Conservation (phyloP, 2,113 vertebrate genomes). For the Peromyscus polionotus region DNA sequence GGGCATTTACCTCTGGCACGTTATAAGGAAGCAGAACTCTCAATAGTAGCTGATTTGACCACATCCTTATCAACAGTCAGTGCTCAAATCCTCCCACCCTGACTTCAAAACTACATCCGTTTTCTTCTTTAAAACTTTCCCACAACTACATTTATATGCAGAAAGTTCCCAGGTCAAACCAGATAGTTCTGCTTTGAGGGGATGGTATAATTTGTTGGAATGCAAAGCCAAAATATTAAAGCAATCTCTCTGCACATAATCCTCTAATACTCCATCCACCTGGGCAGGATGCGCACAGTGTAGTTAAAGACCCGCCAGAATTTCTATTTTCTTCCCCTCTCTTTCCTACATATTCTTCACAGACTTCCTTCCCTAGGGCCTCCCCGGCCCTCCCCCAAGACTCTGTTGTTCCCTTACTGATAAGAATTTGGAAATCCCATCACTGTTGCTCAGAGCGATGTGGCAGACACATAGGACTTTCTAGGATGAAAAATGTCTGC, state of each 20-base stretch:
- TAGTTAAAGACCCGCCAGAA: conserved; percentile 74
- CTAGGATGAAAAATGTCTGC: conserved; percentile 76
- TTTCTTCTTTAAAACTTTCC: conserved; percentile 48
- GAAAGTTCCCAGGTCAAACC: background rate
- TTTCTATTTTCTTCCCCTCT: conserved; percentile 72
- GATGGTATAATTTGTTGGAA: conserved; percentile 45
- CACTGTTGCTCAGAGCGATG: conserved; percentile 64
- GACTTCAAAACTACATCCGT: conserved; percentile 47
- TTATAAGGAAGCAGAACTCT: conserved; percentile 38
- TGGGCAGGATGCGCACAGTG: conserved; percentile 42
- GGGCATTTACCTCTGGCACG: too few species aligned
- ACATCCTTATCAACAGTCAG: conserved; percentile 35
- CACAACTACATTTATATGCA: background rate
- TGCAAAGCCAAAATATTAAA: conserved; percentile 48
- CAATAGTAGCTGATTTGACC: conserved; percentile 31
- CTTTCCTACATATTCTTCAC: conserved; percentile 75
- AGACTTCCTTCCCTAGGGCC: conserved; percentile 12
- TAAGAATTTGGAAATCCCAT: conserved; percentile 80
- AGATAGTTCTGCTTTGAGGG: conserved; percentile 2
- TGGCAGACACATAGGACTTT: conserved; percentile 74
- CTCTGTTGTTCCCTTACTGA: conserved; percentile 76
- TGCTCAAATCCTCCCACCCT: background rate
- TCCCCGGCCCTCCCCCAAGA: conserved; percentile 32
- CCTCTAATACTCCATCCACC: background rate
- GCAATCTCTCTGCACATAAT: background rate